Base-by-base conservation (phyloP, 2,797 vertebrate species). In the Myotis vivesi region DNA sequence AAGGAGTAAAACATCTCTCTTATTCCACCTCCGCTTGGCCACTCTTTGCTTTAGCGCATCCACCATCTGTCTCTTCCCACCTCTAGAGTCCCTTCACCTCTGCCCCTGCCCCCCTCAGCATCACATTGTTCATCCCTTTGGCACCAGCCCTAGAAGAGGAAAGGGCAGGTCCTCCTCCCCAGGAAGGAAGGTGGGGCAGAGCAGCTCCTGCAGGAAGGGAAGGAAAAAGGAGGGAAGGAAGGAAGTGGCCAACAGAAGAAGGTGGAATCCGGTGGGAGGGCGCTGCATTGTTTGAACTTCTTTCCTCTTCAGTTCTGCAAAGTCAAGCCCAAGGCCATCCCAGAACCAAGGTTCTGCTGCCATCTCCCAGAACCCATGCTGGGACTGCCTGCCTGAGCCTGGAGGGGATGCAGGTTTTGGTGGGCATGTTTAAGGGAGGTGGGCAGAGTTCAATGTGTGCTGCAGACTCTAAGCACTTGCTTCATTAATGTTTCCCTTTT, bases 161-260 rank as follows among this genome's bases (percentile, higher is more conserved):
- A 97, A 97, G 97, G 96, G 75, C 0, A 0, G 75, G 92, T 97
- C 95, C 73, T 20, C 93, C 57, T 87, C 83, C 82, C 87, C 96
- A 98, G 98, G 96, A 97, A 97, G 97, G 96, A 96, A 97, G 97
- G 96, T 96, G 93, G 36, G 17, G 92, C 96, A 96, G 95, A 94
- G 96, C 66, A 93, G 95, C 89, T 97, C 92, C 97, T 20, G 3
- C 94, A 95, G 97, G 97, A 97, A 98, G 92, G 95, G 96, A 97
- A 97, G 97, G 96, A 97, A 97, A 96, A 97, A 96, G 97, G 93
- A 97, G 93, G 97, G 98, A 97, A 66, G 55, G 97, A 98, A 98
- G 97, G 97, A 98, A 53, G 12, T 95, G 82, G 95, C 96, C 96
- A 92, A 89, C 91, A 96, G 95, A 97, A 93, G 95, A 96, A 97